Evolutionary conservation across 2,113 vertebrate species (phyloP), one percentile per base, ranked within the genome.

Genomic region (Trematomus loennbergii): DNA sequence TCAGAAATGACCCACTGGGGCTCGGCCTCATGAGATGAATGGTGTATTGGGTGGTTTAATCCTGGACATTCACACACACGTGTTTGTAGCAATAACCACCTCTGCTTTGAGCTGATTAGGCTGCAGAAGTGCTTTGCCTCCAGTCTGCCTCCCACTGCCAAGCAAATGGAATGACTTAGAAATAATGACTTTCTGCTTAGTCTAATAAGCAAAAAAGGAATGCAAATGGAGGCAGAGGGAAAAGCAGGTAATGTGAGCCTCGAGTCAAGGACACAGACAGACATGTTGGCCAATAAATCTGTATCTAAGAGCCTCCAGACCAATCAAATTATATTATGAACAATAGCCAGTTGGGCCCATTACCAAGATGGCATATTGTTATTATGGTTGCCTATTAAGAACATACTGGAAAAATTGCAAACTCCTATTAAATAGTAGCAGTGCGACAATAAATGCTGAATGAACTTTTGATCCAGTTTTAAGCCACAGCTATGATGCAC

Each of bases 131-230:
- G 84, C 63, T 84, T 84, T 81, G 78, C 82, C 85, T 78, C 65
- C 67, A 82, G 87, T 84, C 54, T 70, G 72, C 76, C 52, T 92
- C 84, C 83, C 69, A 74, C 86, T 76, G 83, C 84, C 74, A 70
- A 71, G 76, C n/a, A 69, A 86, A 78, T 87, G 75, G 71, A 94
- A 95, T 75, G 68, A 75, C 81, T 72, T 76, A 75, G 75, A 88
- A 88, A 91, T 91, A 91, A 93, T 91, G 88, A 89, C 86, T 78
- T 81, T 84, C 65, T 79, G 75, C 71, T 86, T 81, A 78, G 75
- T 78, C 82, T 88, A 91, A 87, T 87, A 86, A 89, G 78, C 79
- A 83, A 75, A 84, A 91, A 81, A 64, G 63, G 33, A 82, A 87
- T 70, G 76, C 58, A 82, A 79, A 86, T 86, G 75, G 74, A 82